phyloP scores from a whole-genome alignment of 2,113 vertebrate genomes.

The Syngnathus scovelli region DNA sequence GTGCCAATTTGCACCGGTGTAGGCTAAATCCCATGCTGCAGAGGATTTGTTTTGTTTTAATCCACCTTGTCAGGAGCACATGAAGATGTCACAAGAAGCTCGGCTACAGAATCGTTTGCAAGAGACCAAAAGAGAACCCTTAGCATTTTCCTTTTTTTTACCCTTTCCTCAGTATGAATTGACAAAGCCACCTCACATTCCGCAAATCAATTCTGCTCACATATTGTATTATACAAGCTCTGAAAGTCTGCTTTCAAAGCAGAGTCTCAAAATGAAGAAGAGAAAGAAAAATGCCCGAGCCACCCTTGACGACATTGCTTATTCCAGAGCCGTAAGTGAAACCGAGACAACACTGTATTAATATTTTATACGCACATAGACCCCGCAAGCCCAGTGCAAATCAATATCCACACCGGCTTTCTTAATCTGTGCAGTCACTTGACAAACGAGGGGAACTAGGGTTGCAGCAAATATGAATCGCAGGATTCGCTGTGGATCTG shows the following conservation, averaged over 20 bases:
- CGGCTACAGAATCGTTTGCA: slow-evolving; percentile 32
- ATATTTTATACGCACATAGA: slow-evolving; percentile 15
- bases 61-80: slow-evolving; percentile 25
- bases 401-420: slow-evolving; percentile 27
- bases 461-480: slow-evolving; percentile 12
- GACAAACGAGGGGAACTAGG: slow-evolving; percentile 20
- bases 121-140: slow-evolving; percentile 41
- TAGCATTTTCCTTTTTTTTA: slow-evolving; percentile 25
- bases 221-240: slow-evolving; percentile 48
- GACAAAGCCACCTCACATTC: slow-evolving; percentile 42
- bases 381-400: slow-evolving; percentile 13
- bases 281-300: slow-evolving; percentile 20
- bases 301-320: slow-evolving; percentile 28
- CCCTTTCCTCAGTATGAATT: slow-evolving; percentile 22
- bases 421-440: slow-evolving; percentile 21
- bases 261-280: slow-evolving; percentile 24
- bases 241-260: slow-evolving; percentile 39
- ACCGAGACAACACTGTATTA: slow-evolving; percentile 14
- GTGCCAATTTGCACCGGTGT: slow-evolving; percentile 2
- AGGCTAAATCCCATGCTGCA: slow-evolving; percentile 16
- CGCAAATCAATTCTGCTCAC: slow-evolving; percentile 62
- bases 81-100: slow-evolving; percentile 19
- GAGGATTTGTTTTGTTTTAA: slow-evolving; percentile 24
- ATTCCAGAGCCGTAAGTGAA: slow-evolving; percentile 22
- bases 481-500: neutral